These are phyloP conservation scores for Monopterus albus DNA, from an alignment of 2,113 vertebrate species.

Conservation along the genomic window DNA sequence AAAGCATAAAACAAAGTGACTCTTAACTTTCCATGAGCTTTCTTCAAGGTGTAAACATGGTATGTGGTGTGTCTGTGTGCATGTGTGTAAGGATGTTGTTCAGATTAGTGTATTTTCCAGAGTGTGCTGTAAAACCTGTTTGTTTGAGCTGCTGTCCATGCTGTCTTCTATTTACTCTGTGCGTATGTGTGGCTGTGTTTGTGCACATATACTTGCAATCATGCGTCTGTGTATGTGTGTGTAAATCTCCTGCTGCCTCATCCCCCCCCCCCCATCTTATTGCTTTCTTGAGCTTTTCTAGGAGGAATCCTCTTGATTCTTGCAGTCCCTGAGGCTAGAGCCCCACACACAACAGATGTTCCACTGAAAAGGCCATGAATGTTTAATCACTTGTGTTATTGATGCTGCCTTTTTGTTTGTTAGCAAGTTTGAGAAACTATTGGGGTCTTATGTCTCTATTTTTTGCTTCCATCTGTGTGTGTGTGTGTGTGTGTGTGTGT, in stretches of 20 bases:
- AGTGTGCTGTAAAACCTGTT: slow-evolving; percentile 29
- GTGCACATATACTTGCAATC: slow-evolving; percentile 38
- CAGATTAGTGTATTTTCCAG: slow-evolving; percentile 32
- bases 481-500: neutral
- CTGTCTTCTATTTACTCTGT: slow-evolving; percentile 40
- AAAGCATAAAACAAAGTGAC: neutral
- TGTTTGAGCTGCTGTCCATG: slow-evolving; percentile 26
- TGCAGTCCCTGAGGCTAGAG: slow-evolving; percentile 81
- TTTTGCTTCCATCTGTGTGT: slow-evolving; percentile 48
- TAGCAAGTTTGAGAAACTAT: slow-evolving; percentile 74
- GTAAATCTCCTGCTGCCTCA: slow-evolving; percentile 59
- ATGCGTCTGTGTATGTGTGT: slow-evolving; percentile 39
- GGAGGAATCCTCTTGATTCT: slow-evolving; percentile 84
- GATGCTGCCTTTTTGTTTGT: slow-evolving; percentile 84
- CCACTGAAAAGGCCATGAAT: slow-evolving; percentile 86
- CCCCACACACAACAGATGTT: slow-evolving; percentile 85
- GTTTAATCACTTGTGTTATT: slow-evolving; percentile 91
- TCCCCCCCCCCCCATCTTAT: slow-evolving; percentile 74
- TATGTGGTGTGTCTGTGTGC: neutral
- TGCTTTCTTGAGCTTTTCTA: slow-evolving; percentile 80
- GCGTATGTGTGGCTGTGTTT: slow-evolving; percentile 32
- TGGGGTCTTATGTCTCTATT: slow-evolving; percentile 60
- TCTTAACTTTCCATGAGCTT: neutral
- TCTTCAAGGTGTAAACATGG: neutral
- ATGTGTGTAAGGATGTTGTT: slow-evolving; percentile 28